These are phyloP conservation scores for Drosophila prostipennis DNA, from an alignment of 2,888 invertebrate species.

Conservation along the genomic window DNA sequence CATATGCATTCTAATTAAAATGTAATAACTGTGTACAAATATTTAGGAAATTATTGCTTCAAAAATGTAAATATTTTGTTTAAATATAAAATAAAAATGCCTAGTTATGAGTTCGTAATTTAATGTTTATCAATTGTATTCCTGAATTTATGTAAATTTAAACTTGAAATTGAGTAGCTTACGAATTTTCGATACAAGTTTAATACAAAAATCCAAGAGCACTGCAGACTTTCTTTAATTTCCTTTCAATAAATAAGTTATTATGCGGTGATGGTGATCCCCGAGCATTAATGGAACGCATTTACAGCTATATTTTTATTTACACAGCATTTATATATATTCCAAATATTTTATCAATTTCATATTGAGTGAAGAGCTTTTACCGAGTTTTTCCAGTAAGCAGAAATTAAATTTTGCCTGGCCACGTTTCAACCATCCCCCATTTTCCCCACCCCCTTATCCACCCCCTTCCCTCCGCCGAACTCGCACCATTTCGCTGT, in stretches of 20 bases:
- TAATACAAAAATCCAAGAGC: not conserved
- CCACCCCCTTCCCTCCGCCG: not conserved
- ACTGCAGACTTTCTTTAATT: too few relatives aligned
- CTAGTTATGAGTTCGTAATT: too few relatives aligned
- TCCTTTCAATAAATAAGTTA: too few relatives aligned
- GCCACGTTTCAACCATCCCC: slow-evolving; percentile 22
- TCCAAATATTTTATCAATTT: slow-evolving; percentile 2
- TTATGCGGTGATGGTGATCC: not conserved
- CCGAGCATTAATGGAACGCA: not conserved
- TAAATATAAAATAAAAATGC: not conserved
- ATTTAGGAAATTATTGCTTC: not conserved
- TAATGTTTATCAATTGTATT: not conserved
- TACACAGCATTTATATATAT: not conserved
- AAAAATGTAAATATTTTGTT: not conserved
- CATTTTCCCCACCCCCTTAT: not conserved
- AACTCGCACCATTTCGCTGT: slow-evolving; percentile 27
- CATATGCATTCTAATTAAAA: not conserved
- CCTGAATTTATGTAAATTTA: not conserved
- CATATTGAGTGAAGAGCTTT: not conserved
- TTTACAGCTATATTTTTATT: not conserved
- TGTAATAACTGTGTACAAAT: not conserved
- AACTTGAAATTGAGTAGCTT: not conserved
- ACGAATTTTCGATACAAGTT: too few relatives aligned
- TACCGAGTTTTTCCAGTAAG: not conserved
- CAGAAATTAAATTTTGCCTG: slow-evolving; percentile 33